Conservation (phyloP, 2,888 invertebrate species). For the Azorinus chamasolen region DNA sequence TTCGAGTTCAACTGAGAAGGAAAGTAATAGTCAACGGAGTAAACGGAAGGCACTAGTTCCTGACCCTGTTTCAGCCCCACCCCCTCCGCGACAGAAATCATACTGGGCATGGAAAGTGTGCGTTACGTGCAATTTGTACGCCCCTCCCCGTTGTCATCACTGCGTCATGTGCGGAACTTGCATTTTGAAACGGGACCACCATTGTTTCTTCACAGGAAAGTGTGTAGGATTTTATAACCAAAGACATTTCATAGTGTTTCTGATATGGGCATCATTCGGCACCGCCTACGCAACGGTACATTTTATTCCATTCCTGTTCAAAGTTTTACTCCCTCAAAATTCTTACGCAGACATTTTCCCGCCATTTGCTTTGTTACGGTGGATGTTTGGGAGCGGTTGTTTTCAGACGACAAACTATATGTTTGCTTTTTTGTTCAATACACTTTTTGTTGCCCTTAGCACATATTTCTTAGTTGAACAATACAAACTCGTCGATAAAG, state of each 20-base stretch:
- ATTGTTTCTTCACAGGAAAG: slow-evolving; percentile 82
- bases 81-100: slow-evolving; percentile 65
- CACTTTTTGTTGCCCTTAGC: slow-evolving; percentile 52
- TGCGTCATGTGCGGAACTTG: slow-evolving; percentile 81
- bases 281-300: slow-evolving; percentile 39
- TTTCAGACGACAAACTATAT: slow-evolving; percentile 16
- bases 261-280: slow-evolving; percentile 72
- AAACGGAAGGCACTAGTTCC: background rate
- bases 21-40: background rate
- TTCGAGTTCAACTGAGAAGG: too few species aligned
- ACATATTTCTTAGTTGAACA: slow-evolving; percentile 46
- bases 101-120: slow-evolving; percentile 85
- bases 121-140: slow-evolving; percentile 70
- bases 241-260: slow-evolving; percentile 81
- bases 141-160: slow-evolving; percentile 83
- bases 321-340: slow-evolving; percentile 15
- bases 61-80: slow-evolving; percentile 20
- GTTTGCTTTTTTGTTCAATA: slow-evolving; percentile 39
- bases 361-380: slow-evolving; percentile 39
- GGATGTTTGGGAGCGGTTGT: slow-evolving; percentile 25
- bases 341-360: slow-evolving; percentile 40
- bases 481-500: slow-evolving; percentile 15
- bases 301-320: slow-evolving; percentile 26
- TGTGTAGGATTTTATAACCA: slow-evolving; percentile 83
- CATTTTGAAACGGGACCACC: slow-evolving; percentile 84